Percentiles rank a stretch among this genome's conserved stretches.
Conservation (phyloP, 2,888 invertebrate species). For the Apamea epomidion region DNA sequence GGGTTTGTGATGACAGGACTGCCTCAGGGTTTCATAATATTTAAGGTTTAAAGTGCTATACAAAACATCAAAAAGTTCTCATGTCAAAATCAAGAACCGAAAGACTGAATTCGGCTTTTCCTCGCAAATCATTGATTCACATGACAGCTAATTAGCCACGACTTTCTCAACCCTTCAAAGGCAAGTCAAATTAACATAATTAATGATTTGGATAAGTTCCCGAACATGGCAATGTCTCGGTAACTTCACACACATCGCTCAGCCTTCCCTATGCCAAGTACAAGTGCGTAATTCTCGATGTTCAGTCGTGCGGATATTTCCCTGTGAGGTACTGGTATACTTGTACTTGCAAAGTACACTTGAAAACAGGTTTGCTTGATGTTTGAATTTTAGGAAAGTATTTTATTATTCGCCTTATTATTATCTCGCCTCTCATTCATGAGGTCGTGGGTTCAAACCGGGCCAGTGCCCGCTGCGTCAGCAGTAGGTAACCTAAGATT, state of each 20-base stretch:
- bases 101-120: neutral
- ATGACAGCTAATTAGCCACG: slow-evolving; percentile 28
- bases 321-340: slow-evolving; percentile 1
- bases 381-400: neutral
- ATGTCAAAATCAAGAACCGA: neutral
- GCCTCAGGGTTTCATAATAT: neutral
- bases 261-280: neutral
- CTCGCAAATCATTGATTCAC: neutral
- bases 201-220: slow-evolving; percentile 24
- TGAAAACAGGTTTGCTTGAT: neutral
- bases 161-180: slow-evolving; percentile 12
- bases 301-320: slow-evolving; percentile 12
- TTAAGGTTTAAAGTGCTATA: neutral
- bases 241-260: slow-evolving; percentile 13
- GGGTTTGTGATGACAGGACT: no score
- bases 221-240: slow-evolving; percentile 29
- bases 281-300: neutral
- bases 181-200: slow-evolving; percentile 44
- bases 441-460: no score
- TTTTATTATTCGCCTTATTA: neutral
- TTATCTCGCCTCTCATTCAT: neutral
- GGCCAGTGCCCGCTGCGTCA: no score
- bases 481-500: no score
- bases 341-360: neutral
- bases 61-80: neutral